A percentile compares a stretch with the other conserved stretches of the same genome.
phyloP scores from a whole-genome alignment of 2,888 invertebrate genomes.

The Pterostichus madidus region DNA sequence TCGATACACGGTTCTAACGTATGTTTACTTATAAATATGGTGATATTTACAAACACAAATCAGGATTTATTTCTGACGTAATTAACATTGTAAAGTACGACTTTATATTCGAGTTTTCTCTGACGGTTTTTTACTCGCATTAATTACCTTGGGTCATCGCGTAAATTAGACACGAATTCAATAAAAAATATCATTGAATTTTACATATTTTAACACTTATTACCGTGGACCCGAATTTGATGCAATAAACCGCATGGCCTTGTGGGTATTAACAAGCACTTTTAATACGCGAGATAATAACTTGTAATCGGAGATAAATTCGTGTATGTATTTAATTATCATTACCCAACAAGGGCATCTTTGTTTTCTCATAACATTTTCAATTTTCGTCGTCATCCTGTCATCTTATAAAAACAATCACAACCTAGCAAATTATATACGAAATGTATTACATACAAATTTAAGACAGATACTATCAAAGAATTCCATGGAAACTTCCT shows the following conservation, averaged over 20 bases:
- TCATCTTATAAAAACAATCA: neutral
- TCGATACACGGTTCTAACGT: slow-evolving; percentile 43
- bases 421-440: too few species aligned
- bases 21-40: slow-evolving; percentile 52
- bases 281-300: slow-evolving; percentile 22
- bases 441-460: too few species aligned
- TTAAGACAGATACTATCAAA: too few species aligned
- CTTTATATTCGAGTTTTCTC: slow-evolving; percentile 9
- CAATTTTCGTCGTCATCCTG: slow-evolving; percentile 18
- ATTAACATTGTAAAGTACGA: slow-evolving; percentile 52
- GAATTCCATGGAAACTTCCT: too few species aligned
- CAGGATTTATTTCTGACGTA: slow-evolving; percentile 53
- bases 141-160: slow-evolving; percentile 55
- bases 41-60: slow-evolving; percentile 41
- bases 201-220: slow-evolving; percentile 54
- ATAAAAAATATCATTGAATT: slow-evolving; percentile 50
- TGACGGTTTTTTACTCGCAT: slow-evolving; percentile 24
- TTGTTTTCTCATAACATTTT: slow-evolving; percentile 9
- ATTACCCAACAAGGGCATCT: slow-evolving; percentile 40
- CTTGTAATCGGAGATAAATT: slow-evolving; percentile 39
- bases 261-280: slow-evolving; percentile 36
- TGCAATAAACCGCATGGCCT: slow-evolving; percentile 38
- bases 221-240: slow-evolving; percentile 10
- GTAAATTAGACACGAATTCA: slow-evolving; percentile 36
- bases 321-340: slow-evolving; percentile 37